Evolutionary conservation across 2,888 invertebrate species (phyloP), one percentile per base, ranked within the genome.

Genomic region (Orthosia incerta): DNA sequence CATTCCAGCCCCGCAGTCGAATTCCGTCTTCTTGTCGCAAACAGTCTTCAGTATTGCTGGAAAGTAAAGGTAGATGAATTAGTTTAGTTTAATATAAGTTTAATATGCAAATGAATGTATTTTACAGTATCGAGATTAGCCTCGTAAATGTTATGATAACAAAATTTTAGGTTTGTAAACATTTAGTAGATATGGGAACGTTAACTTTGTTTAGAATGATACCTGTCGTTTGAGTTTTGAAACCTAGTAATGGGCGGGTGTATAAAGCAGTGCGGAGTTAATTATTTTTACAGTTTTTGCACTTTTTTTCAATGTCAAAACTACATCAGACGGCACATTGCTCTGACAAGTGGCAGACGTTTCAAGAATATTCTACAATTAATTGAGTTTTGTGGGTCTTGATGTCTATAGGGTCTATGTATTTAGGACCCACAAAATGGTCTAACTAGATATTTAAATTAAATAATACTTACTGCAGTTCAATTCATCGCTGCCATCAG

Each of bases 401-500:
- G 7, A 31, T 31, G 31, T 31, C 31, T 31, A 31, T 31, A 4
- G 3, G 4, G 7, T 26, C 26, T 26, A 2, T 26, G 3, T 26
- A 26, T 26, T 31, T 31, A 31, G 2, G 16, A 31, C 18, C 20
- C 18, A 12, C n/a, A 65, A 18, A 20, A 16, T 4, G 16, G 16
- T 13, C 9, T n/a, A 46, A 51, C n/a, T 59, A 15, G 9, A 31
- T 23, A 20, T 60, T n/a, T n/a, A 7, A 18, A 39, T 56, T 0
- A 63, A 55, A 20, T 0, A 31, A 23, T 69, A 97, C 97, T 97
- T 93, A 97, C 98, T 97, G 95, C 99, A 99, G 87, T 98, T 97
- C 62, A 97, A 94, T 94, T 99, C 99, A 92, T 99, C 99, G 88
- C 98, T 98, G 83, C 97, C 97, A 94, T 99, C 99, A 0, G 97